phyloP scores from a whole-genome alignment of 2,888 invertebrate species.

The Tetragonula carbonaria region DNA sequence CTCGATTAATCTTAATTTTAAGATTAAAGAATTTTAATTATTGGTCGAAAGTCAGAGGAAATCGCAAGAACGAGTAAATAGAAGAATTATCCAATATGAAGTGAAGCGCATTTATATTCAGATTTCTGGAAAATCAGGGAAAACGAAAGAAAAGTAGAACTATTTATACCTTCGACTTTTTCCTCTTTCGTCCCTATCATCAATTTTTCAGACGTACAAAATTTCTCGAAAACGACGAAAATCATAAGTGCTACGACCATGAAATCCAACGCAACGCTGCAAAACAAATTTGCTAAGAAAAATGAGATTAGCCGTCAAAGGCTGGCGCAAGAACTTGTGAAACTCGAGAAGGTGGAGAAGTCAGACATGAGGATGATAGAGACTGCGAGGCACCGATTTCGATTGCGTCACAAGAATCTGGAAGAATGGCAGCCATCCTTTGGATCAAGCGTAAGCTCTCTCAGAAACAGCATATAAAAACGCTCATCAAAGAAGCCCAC shows the following conservation, averaged over 20 bases:
- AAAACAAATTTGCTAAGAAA: conserved; percentile 62
- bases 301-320: conserved; percentile 65
- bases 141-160: conserved; percentile 36
- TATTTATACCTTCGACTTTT: conserved; percentile 46
- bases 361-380: conserved; percentile 70
- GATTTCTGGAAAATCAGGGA: conserved; percentile 19
- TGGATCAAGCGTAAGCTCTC: conserved; percentile 48
- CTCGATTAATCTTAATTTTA: conserved; percentile 1
- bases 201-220: conserved; percentile 1
- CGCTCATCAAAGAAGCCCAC: neutral
- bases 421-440: conserved; percentile 14
- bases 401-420: conserved; percentile 65
- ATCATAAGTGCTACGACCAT: conserved; percentile 35
- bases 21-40: neutral
- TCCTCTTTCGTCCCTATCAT: neutral
- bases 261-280: conserved; percentile 58
- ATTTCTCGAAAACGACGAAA: conserved; percentile 14
- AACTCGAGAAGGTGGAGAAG: conserved; percentile 66
- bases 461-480: neutral
- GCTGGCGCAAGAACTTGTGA: conserved; percentile 66
- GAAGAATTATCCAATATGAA: conserved; percentile 33
- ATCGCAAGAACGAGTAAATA: conserved; percentile 7
- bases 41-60: conserved; percentile 26
- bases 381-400: conserved; percentile 68
- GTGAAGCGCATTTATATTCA: conserved; percentile 44